Base-by-base conservation (phyloP, 2,888 invertebrate species). In the Drosophila diplacantha region DNA sequence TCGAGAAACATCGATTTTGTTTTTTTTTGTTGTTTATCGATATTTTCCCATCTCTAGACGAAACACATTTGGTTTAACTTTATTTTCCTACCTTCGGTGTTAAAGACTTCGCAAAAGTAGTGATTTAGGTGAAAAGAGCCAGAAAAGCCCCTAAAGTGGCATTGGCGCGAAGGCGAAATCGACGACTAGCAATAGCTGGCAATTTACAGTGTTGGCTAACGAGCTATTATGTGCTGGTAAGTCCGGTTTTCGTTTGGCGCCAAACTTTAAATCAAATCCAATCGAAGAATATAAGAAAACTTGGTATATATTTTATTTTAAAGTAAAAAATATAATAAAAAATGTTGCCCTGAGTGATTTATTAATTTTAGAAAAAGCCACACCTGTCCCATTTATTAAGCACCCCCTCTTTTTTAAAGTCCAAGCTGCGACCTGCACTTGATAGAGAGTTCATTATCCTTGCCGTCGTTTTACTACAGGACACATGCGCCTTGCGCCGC, bases 401-500 rank as follows among this genome's bases (percentile, higher is more conserved):
- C 8, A 8, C 2, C 8, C n/a, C 20, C 32, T 7, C 2, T 3
- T 5, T 14, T 11, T 20, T 7, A 31, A 14, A 5, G n/a, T 11
- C 24, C 34, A 26, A 26, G 7, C 34, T 26, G 22, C 32, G 16
- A 46, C 34, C 50, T 46, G 39, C 32, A 50, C 32, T 47, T 41
- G 26, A 22, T 41, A 54, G 39, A 57, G 80, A 55, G 80, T 72
- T 80, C 74, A 81, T 69, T 82, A 72, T 63, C 71, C 77, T 64
- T 39, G 52, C 37, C 24, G 24, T 46, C 26, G 43, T 60, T 65
- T 64, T 80, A 82, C 74, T 74, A 78, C 65, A 53, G 61, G 41
- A 80, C 82, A 80, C 78, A 79, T 79, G 78, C 78, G 78, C 78
- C 35, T 38, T 72, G 57, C 49, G 38, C 26, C 29, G 49, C 43